Conservation (phyloP, 2,113 vertebrate genomes). For the Aegotheles bennettii region DNA sequence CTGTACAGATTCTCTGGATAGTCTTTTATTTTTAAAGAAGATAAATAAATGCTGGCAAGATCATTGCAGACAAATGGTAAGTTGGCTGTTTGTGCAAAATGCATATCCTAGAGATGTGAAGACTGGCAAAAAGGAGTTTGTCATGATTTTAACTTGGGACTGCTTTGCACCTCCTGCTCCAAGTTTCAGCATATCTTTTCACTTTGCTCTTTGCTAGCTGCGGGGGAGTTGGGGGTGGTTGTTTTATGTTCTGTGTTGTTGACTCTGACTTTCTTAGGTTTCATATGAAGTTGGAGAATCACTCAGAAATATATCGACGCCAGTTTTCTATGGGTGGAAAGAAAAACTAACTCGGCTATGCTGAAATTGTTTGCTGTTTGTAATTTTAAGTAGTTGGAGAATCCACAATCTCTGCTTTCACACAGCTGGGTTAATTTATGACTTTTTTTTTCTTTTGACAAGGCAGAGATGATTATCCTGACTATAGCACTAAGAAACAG, state of each 20-base stretch:
- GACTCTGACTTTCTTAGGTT: not conserved
- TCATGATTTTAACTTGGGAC: not conserved
- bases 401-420: not conserved
- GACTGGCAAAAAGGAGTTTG: not conserved
- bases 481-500: not conserved
- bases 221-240: not conserved
- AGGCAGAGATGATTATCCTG: not conserved
- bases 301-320: not conserved
- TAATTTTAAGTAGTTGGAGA: not conserved
- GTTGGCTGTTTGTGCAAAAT: conserved; percentile 10
- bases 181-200: not conserved
- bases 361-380: not conserved
- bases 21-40: conserved; percentile 81
- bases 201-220: not conserved
- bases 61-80: conserved; percentile 86
- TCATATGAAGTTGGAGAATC: not conserved
- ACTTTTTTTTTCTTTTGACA: not conserved
- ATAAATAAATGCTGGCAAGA: conserved; percentile 84
- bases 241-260: not conserved
- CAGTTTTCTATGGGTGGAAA: not conserved
- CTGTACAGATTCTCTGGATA: conserved; percentile 81
- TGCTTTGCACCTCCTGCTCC: not conserved
- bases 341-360: not conserved
- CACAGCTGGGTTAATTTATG: not conserved
- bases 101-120: not conserved